Base-by-base conservation (phyloP, 1,140 invertebrate genomes). In the Agrypnia vestita region DNA sequence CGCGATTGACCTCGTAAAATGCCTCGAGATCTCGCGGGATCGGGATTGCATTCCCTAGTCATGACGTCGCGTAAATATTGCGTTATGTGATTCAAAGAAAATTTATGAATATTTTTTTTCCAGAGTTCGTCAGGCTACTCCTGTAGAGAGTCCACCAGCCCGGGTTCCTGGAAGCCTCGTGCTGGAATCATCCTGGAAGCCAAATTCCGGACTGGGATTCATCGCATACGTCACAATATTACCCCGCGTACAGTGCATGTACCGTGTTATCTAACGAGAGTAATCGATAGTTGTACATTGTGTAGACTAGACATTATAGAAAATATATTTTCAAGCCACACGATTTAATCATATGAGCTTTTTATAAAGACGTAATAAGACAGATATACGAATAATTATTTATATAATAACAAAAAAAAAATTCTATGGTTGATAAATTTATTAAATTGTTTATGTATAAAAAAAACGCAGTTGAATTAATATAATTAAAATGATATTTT, bases 61-160 rank as follows among this genome's bases (percentile, higher is more conserved):
- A n/a, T n/a, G n/a, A n/a, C n/a, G n/a, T n/a, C n/a, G n/a, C n/a
- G n/a, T n/a, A n/a, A n/a, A n/a, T n/a, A n/a, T n/a, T n/a, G n/a
- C n/a, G n/a, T n/a, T n/a, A n/a, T n/a, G n/a, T n/a, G n/a, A n/a
- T n/a, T n/a, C n/a, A n/a, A n/a, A n/a, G n/a, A n/a, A n/a, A 67
- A 67, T 10, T 17, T 13, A 46, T 12, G 4, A 44, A 17, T 59
- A 1, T 35, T n/a, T 11, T 17, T 78, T 85, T 91, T 91, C 71
- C 91, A 93, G 92, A 93, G 86, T 93, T 93, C 84, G 91, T 92
- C 83, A 92, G 91, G 87, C 89, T 92, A 87, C 85, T 92, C 85
- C 86, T 91, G 86, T 92, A 91, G 89, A 21, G 17, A n/a, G n/a
- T 17, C 17, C 69, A 15, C 53, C 71, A 4, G 21, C 53, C 21